Conservation (phyloP, 1,140 invertebrate species). For the Phocides pigmalion region DNA sequence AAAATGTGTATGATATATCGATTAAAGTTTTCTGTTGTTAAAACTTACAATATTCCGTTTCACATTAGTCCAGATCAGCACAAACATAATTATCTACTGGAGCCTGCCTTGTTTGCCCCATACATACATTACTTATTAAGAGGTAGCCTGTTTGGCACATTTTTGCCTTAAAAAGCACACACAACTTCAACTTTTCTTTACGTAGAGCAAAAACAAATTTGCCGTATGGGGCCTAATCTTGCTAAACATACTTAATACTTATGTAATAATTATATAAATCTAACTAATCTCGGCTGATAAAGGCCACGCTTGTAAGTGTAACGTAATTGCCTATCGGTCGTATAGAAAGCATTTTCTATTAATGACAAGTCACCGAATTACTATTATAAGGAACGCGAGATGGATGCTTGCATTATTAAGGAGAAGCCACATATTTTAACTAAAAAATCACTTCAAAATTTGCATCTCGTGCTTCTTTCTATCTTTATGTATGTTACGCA, state of each 20-base stretch:
- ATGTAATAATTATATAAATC: constrained; percentile 32
- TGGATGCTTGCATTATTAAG: constrained; percentile 41
- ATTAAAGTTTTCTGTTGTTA: no score
- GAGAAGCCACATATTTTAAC: constrained; percentile 14
- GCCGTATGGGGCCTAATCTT: background rate
- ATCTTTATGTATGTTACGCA: no score
- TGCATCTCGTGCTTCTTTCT: no score
- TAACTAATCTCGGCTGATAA: constrained; percentile 24
- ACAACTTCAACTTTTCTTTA: background rate
- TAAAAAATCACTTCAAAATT: no score
- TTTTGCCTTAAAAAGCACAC: background rate
- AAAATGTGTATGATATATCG: no score
- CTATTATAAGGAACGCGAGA: constrained; percentile 42
- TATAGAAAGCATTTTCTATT: constrained; percentile 54
- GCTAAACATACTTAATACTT: constrained; percentile 20
- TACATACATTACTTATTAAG: no score
- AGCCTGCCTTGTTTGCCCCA: no score
- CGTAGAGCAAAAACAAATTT: constrained; percentile 6
- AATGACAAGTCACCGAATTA: constrained; percentile 52
- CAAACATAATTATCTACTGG: no score
- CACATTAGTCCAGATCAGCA: no score
- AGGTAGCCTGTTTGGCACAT: no score
- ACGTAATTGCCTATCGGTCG: constrained; percentile 41
- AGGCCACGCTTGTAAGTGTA: constrained; percentile 28
- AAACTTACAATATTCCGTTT: no score